Conservation (phyloP, 1,140 invertebrate species). For the Eulimnadia texana region DNA sequence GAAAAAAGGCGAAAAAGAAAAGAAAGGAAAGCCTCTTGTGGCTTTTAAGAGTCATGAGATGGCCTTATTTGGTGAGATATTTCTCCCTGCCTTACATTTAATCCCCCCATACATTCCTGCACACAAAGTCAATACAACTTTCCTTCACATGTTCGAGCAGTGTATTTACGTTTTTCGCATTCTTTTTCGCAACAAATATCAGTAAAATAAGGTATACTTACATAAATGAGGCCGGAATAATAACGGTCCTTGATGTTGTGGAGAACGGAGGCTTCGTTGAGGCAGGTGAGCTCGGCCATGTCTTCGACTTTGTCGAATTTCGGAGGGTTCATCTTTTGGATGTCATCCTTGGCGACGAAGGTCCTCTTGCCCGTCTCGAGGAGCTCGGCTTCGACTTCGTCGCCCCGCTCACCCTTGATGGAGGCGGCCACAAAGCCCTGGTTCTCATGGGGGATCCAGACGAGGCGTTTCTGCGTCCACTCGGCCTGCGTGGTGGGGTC, state of each 20-base stretch:
- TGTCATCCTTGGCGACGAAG: constrained; percentile 83
- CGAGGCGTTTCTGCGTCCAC: constrained; percentile 94
- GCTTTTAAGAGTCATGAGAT: not conserved
- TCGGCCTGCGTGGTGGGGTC: constrained; percentile 95
- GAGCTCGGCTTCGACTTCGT: constrained; percentile 93
- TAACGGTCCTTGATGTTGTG: constrained; percentile 99
- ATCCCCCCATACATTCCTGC: not conserved
- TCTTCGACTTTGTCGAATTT: constrained; percentile 99
- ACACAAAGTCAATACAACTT: not conserved
- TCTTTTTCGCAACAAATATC: no score
- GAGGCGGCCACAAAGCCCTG: constrained; percentile 92
- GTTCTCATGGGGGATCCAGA: constrained; percentile 94
- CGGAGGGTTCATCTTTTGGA: constrained; percentile 99
- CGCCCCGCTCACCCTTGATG: constrained; percentile 84
- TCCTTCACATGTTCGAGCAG: no score
- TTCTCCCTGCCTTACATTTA: not conserved
- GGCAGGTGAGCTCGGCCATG: constrained; percentile 97
- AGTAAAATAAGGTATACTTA: constrained; percentile 44
- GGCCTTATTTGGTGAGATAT: not conserved
- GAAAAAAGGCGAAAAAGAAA: not conserved
- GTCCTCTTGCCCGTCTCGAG: constrained; percentile 86
- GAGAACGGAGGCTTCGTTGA: constrained; percentile 97
- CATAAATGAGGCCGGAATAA: constrained; percentile 97
- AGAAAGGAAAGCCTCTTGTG: not conserved
- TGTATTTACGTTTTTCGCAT: no score